phyloP scores from a whole-genome alignment of 2,888 invertebrate species.

The Perizoma flavofasciatum region DNA sequence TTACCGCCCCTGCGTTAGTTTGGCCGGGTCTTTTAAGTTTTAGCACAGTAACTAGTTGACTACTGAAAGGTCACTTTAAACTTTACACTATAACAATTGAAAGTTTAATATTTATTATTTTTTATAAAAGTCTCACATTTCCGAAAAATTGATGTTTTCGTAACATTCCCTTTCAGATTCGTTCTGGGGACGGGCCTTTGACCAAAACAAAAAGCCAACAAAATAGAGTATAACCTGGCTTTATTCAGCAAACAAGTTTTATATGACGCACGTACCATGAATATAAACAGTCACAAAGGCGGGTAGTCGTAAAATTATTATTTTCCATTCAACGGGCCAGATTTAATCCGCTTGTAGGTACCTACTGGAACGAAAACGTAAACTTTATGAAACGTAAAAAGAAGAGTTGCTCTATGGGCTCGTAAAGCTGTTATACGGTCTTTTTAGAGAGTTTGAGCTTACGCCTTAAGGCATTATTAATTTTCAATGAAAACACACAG shows the following conservation, averaged over 20 bases:
- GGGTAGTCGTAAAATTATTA: slow-evolving; percentile 40
- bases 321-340: slow-evolving; percentile 38
- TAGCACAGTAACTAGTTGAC: too few relatives aligned
- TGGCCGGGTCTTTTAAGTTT: too few relatives aligned
- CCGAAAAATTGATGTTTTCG: too few relatives aligned
- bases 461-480: slow-evolving; percentile 10
- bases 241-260: slow-evolving; percentile 1
- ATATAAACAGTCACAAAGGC: slow-evolving; percentile 32
- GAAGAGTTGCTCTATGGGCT: slow-evolving; percentile 31
- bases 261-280: slow-evolving; percentile 28
- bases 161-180: too few relatives aligned
- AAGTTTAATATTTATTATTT: too few relatives aligned
- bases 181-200: too few relatives aligned
- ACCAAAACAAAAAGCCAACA: too few relatives aligned
- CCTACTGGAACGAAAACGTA: slow-evolving; percentile 14
- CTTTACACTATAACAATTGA: too few relatives aligned
- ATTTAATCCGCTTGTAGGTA: slow-evolving; percentile 12
- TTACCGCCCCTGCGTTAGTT: too few relatives aligned
- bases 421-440: slow-evolving; percentile 37
- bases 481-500: neutral
- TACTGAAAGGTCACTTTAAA: too few relatives aligned
- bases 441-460: slow-evolving; percentile 28
- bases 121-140: too few relatives aligned
- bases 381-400: slow-evolving; percentile 41
- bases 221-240: too few relatives aligned